Conservation (phyloP, 2,113 vertebrate genomes). For the Gnathonemus echidnorhynchus region DNA sequence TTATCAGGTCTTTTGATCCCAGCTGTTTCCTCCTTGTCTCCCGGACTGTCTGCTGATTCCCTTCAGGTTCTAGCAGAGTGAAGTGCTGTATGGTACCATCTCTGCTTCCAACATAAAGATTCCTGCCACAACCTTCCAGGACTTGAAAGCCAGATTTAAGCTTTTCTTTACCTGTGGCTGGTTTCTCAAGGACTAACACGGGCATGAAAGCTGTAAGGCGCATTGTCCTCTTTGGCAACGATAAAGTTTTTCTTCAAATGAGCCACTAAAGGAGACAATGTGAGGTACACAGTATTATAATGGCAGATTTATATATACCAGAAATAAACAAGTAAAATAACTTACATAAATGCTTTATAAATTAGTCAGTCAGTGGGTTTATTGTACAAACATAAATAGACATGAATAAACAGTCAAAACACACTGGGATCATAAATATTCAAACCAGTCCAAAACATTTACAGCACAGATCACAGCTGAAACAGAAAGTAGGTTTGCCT, state of each 20-base stretch:
- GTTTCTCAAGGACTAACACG: constrained; percentile 42
- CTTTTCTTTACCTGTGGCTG: constrained; percentile 39
- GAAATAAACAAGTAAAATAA: neutral
- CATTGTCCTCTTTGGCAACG: constrained; percentile 29
- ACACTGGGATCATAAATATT: neutral
- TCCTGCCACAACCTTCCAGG: constrained; percentile 33
- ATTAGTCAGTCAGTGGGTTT: neutral
- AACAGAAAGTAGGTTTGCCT: neutral
- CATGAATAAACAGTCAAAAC: neutral
- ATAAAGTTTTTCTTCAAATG: neutral
- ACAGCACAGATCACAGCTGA: neutral
- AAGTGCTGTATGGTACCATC: constrained; percentile 48
- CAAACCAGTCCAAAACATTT: neutral
- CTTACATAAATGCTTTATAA: neutral
- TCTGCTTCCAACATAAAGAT: constrained; percentile 53
- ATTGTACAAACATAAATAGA: neutral
- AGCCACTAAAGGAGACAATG: neutral
- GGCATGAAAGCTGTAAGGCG: constrained; percentile 43
- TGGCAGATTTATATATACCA: neutral
- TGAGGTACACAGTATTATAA: neutral
- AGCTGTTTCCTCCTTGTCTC: constrained; percentile 49
- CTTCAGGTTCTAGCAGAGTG: constrained; percentile 21
- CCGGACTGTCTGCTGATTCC: constrained; percentile 10
- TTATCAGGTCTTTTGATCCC: constrained; percentile 41
- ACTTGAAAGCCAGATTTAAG: constrained; percentile 49